Evolutionary conservation across 2,888 invertebrate species (phyloP).

Genomic region (Argyresthia goedartella): DNA sequence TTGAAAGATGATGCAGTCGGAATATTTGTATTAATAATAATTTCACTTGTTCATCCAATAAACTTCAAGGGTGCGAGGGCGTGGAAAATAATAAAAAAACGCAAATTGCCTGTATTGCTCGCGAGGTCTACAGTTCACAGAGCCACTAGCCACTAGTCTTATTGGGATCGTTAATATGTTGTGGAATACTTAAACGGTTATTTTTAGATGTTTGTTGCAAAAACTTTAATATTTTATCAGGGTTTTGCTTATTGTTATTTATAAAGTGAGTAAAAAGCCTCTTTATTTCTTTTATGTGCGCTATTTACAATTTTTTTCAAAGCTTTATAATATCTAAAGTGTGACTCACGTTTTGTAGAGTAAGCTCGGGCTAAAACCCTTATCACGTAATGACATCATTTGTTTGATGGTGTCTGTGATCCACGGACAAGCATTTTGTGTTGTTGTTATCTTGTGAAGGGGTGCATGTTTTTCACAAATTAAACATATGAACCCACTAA

Average conservation of each 20-base stretch:
- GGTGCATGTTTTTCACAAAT: slow-evolving; percentile 1
- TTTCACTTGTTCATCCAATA: too few relatives aligned
- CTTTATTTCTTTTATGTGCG: neutral
- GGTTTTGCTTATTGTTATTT: neutral
- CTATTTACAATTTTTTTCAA: neutral
- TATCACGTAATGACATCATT: neutral
- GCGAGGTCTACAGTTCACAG: too few relatives aligned
- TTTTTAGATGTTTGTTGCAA: neutral
- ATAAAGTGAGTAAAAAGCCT: neutral
- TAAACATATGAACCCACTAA: neutral
- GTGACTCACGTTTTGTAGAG: neutral
- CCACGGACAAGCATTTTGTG: neutral
- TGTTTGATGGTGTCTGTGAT: slow-evolving; percentile 1
- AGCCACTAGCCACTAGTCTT: neutral
- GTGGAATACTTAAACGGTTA: neutral
- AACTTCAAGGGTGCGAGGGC: too few relatives aligned
- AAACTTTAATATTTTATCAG: neutral
- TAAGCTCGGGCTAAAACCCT: neutral
- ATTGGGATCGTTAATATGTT: neutral
- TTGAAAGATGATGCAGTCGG: too few relatives aligned
- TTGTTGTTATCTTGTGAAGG: neutral
- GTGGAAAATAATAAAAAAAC: too few relatives aligned
- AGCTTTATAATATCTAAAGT: slow-evolving; percentile 1
- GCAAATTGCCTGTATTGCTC: too few relatives aligned
- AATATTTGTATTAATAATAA: too few relatives aligned